Base-by-base conservation (phyloP, 2,797 vertebrate species). In the Paedocypris micromegethes region DNA sequence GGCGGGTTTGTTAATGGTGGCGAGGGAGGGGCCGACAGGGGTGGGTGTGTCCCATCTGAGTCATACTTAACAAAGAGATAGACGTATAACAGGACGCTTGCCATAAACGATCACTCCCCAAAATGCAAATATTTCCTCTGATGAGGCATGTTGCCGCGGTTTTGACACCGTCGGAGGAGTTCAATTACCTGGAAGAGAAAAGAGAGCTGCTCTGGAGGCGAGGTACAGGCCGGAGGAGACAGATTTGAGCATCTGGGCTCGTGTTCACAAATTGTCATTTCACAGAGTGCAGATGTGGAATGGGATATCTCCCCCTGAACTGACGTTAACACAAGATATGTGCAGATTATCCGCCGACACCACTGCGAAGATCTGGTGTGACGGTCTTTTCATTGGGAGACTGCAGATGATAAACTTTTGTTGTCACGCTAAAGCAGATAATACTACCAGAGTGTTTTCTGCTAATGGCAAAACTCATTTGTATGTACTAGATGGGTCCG, bases 1-100 rank as follows among this genome's bases (percentile, higher is more conserved):
- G 78, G 23, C 75, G 69, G 81, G 84, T 85, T 86, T 86, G 82
- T 87, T 88, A 84, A 78, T 82, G 82, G 84, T 83, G 81, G 82
- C 79, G 81, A 81, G 85, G 85, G 83, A 82, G 85, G 85, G 80
- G 81, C 52, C 41, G 72, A 68, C 63, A 72, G 76, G 81, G 83
- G 79, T 84, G 75, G 47, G 83, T 78, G 83, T 89, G 87, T 91
- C 84, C 89, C 46, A 57, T 83, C 83, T 5, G 55, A 88, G 88
- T 82, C 82, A 85, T 85, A 86, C 87, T 86, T 83, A 81, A 79
- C 86, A 82, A 83, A 77, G 75, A 83, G 68, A 56, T 74, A 73
- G 62, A 81, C 84, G 76, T 81, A 58, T 79, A 77, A 73, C 81
- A 76, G 61, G 74, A 73, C 23, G 52, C 55, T 58, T 50, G 66